Evolutionary conservation across 2,888 invertebrate species (phyloP), one percentile per base, ranked within the genome.

Genomic region (Lapara coniferarum): DNA sequence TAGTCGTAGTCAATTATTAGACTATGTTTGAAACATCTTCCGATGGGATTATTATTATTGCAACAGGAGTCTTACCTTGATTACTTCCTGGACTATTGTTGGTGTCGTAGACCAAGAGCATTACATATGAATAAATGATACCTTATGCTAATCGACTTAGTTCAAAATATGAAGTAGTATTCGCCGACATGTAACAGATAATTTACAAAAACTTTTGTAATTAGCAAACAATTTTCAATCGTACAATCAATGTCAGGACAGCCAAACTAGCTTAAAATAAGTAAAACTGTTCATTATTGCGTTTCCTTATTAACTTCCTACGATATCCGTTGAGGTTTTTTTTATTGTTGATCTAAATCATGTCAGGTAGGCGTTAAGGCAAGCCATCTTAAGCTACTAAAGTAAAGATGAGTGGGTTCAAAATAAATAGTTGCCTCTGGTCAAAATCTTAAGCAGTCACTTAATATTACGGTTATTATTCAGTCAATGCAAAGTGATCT

Each of bases 1-100:
- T 14, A 63, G 70, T 68, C 68, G 69, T 68, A 46, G 46, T 63
- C 37, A 57, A 10, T 49, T 19, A 63, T 59, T 59, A 16, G 46
- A 49, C 13, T 19, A 14, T 58, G 30, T 58, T 63, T 46, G 46
- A 63, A 63, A 49, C 49, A 49, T 19, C 49, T 49, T 63, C 63
- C 63, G 19, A 63, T 49, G 49, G 7, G 63, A 63, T 46, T 63
- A 46, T 63, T 63, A 46, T 63, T 6, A 44, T 49, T 19, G 49
- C 49, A 12, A 49, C 46, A 63, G 12, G 4, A 13, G 49, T 49
- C n/a, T 59, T 7, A 14, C 19, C 19, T 63, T 13, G 8, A 13
- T 49, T 19, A 63, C 63, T 49, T 63, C 63, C 63, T 63, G 46
- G 49, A 63, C 12, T 13, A 49, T 63, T 63, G 63, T 59, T 46